phyloP scores from a whole-genome alignment of 2,797 vertebrate genomes.

The Chelonia mydas region DNA sequence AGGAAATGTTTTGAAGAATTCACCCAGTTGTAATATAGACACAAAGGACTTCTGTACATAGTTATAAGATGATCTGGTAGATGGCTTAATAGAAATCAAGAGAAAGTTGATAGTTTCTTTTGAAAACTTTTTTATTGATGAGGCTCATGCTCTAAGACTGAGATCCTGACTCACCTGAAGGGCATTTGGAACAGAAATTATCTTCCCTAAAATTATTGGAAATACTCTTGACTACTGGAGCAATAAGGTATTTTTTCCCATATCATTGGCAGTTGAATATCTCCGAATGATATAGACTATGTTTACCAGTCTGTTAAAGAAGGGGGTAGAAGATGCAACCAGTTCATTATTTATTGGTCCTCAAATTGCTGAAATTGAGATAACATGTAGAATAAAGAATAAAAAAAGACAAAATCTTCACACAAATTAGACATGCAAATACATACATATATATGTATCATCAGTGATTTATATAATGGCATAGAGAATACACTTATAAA shows the following conservation, averaged over 20 bases:
- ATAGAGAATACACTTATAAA: too few species aligned
- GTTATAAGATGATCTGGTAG: background rate
- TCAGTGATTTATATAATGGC: too few species aligned
- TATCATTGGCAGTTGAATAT: background rate
- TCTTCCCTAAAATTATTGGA: background rate
- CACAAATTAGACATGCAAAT: background rate
- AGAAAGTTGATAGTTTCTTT: background rate
- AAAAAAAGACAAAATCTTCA: background rate
- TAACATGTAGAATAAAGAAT: background rate
- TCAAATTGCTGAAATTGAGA: background rate
- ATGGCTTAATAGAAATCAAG: background rate
- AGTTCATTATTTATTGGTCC: background rate
- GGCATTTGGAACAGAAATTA: slow-evolving; percentile 20
- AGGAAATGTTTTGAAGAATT: background rate
- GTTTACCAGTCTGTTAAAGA: background rate
- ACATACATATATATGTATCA: background rate
- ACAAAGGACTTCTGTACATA: background rate
- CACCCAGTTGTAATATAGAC: background rate
- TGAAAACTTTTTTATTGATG: background rate
- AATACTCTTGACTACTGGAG: background rate
- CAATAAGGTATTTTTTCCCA: background rate
- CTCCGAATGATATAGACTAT: background rate
- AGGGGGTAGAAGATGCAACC: background rate
- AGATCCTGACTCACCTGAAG: slow-evolving; percentile 32
- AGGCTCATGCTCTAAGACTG: rapidly evolving